Percentiles rank a stretch among this genome's conserved stretches.
phyloP scores from a whole-genome alignment of 1,140 invertebrate genomes.

The Idris sp. region DNA sequence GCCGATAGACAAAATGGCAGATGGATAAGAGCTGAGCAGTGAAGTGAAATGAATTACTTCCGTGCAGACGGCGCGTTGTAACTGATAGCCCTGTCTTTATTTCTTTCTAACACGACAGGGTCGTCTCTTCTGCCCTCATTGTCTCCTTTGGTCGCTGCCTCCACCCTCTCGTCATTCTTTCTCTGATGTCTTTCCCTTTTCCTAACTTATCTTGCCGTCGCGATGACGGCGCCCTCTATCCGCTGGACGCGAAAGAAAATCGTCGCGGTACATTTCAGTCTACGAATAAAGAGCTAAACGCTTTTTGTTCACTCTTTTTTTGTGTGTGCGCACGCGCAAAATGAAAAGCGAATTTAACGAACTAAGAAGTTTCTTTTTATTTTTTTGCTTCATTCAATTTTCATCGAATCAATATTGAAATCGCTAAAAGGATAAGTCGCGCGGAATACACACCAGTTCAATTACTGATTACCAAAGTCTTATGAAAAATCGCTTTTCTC shows the following conservation, averaged over 20 bases:
- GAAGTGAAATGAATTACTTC: slow-evolving; percentile 73
- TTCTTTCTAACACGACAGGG: slow-evolving; percentile 70
- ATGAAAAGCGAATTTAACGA: no score
- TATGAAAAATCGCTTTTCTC: no score
- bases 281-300: slow-evolving; percentile 18
- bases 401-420: no score
- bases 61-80: slow-evolving; percentile 70
- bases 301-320: no score
- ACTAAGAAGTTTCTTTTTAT: no score
- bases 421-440: no score
- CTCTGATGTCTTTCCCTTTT: slow-evolving; percentile 51
- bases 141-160: slow-evolving; percentile 57
- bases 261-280: slow-evolving; percentile 34
- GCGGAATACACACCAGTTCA: no score
- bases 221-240: slow-evolving; percentile 35
- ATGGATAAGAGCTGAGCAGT: slow-evolving; percentile 69
- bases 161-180: slow-evolving; percentile 45
- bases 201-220: slow-evolving; percentile 50
- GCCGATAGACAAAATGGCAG: slow-evolving; percentile 59
- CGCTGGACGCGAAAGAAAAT: slow-evolving; percentile 37
- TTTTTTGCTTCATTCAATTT: no score
- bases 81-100: slow-evolving; percentile 73
- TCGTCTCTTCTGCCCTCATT: slow-evolving; percentile 63
- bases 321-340: slow-evolving; percentile 2
- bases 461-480: no score